A percentile compares a stretch with the other conserved stretches of the same genome.
Evolutionary conservation across 2,888 invertebrate species (phyloP).

Genomic region (Ditula angustiorana): DNA sequence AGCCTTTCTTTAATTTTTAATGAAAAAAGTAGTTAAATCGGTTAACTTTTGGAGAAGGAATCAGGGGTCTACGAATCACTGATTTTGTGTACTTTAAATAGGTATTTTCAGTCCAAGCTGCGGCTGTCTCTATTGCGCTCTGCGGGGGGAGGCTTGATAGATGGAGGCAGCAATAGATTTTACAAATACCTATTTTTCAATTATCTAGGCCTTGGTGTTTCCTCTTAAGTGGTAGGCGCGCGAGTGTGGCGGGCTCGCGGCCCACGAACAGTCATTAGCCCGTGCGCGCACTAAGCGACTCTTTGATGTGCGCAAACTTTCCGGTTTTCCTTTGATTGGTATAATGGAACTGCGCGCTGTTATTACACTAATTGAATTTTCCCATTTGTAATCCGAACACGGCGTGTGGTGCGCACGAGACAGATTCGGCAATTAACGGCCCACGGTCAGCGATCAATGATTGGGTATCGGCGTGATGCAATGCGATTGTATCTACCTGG

Average conservation of each 20-base stretch:
- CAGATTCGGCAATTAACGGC: slow-evolving; percentile 46
- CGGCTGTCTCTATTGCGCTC: no score
- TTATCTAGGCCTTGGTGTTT: no score
- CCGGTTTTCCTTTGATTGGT: slow-evolving; percentile 80
- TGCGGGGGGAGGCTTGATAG: no score
- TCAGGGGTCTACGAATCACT: no score
- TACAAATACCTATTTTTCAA: no score
- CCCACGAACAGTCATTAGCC: slow-evolving; percentile 60
- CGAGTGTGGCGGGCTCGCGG: not conserved
- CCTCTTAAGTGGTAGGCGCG: not conserved
- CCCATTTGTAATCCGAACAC: slow-evolving; percentile 36
- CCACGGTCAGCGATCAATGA: slow-evolving; percentile 2
- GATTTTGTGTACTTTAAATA: no score
- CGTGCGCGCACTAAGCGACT: slow-evolving; percentile 70
- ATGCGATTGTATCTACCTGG: not conserved
- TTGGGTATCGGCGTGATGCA: slow-evolving; percentile 3
- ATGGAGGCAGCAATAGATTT: no score
- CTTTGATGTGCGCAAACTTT: slow-evolving; percentile 81
- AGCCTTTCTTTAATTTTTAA: no score
- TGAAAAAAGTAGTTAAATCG: no score
- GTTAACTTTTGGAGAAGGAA: no score
- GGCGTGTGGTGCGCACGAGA: slow-evolving; percentile 39
- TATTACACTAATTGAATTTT: slow-evolving; percentile 83
- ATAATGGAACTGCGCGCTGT: slow-evolving; percentile 79
- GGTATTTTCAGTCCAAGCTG: no score